These are phyloP conservation scores for Ceyx melanurus DNA, from an alignment of 2,113 vertebrate genomes.

Conservation along the genomic window DNA sequence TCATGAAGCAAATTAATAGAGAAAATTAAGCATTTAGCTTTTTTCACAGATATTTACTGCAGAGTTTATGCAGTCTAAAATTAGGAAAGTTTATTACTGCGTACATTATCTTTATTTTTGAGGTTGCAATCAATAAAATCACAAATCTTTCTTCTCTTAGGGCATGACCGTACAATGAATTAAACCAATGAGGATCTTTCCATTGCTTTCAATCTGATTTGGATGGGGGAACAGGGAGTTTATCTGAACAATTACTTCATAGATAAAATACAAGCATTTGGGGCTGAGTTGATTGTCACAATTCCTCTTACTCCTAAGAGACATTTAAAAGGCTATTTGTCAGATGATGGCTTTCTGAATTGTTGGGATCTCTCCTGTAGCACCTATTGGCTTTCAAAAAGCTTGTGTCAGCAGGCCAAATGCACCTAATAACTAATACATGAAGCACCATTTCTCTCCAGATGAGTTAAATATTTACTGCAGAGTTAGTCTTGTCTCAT, in stretches of 20 bases:
- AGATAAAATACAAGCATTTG: background rate
- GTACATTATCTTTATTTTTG: slow-evolving; percentile 26
- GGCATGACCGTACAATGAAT: slow-evolving; percentile 20
- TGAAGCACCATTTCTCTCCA: slow-evolving; percentile 19
- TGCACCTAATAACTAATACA: background rate
- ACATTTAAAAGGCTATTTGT: background rate
- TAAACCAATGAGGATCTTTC: slow-evolving; percentile 16
- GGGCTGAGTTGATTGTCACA: background rate
- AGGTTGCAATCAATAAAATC: slow-evolving; percentile 29
- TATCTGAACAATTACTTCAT: slow-evolving; percentile 11
- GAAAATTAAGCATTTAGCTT: slow-evolving; percentile 40
- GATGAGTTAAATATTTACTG: slow-evolving; percentile 16
- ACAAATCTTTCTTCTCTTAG: slow-evolving; percentile 46
- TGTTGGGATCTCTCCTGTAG: background rate
- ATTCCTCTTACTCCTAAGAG: slow-evolving; percentile 5
- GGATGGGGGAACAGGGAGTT: slow-evolving; percentile 20
- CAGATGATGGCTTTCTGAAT: background rate
- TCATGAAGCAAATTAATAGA: slow-evolving; percentile 32
- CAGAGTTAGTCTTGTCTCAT: background rate
- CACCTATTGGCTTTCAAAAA: slow-evolving; percentile 24
- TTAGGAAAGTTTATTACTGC: slow-evolving; percentile 35
- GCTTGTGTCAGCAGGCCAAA: slow-evolving; percentile 33
- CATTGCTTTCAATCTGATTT: slow-evolving; percentile 27
- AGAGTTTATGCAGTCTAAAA: background rate
- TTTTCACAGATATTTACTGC: slow-evolving; percentile 37